Base-by-base conservation (phyloP, 1,140 invertebrate species). In the Hermatobates lingyangjiaoensis region DNA sequence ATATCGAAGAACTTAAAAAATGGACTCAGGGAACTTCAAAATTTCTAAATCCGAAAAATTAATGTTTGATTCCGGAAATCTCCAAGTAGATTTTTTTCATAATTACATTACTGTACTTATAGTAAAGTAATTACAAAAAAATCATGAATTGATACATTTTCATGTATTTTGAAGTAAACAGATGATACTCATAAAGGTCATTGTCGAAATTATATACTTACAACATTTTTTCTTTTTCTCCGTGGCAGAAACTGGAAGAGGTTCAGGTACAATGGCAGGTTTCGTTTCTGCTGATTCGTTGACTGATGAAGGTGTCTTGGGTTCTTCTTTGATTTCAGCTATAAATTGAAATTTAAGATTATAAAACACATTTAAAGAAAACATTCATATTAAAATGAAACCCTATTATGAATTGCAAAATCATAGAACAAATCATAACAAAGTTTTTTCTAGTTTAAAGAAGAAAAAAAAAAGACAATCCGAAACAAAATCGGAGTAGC, bases 161-260 rank as follows among this genome's bases (percentile, higher is more conserved):
- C n/a, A n/a, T n/a, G n/a, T n/a, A n/a, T n/a, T n/a, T n/a, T n/a
- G n/a, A n/a, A n/a, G n/a, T n/a, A n/a, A n/a, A n/a, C n/a, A n/a
- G n/a, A n/a, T n/a, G n/a, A n/a, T n/a, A n/a, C n/a, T n/a, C n/a
- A n/a, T n/a, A n/a, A n/a, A n/a, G n/a, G n/a, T n/a, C n/a, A n/a
- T n/a, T n/a, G n/a, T n/a, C n/a, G n/a, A n/a, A n/a, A n/a, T n/a
- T 28, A 10, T 23, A n/a, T 38, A 72, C 72, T 73, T 70, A 74
- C 73, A 66, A 62, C 81, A 84, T 57, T 79, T 76, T 60, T 77
- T 74, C 62, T 80, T 81, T 57, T 80, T 77, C 40, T 79, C 74
- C 1, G 73, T 68, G 15, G 75, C 66, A 18, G 66, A 62, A 2
- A 65, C 71, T 40, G 63, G 68, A 48, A 77, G 70, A 2, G 74